Base-by-base conservation (phyloP, 2,888 invertebrate species). In the Cremastinae sp. region DNA sequence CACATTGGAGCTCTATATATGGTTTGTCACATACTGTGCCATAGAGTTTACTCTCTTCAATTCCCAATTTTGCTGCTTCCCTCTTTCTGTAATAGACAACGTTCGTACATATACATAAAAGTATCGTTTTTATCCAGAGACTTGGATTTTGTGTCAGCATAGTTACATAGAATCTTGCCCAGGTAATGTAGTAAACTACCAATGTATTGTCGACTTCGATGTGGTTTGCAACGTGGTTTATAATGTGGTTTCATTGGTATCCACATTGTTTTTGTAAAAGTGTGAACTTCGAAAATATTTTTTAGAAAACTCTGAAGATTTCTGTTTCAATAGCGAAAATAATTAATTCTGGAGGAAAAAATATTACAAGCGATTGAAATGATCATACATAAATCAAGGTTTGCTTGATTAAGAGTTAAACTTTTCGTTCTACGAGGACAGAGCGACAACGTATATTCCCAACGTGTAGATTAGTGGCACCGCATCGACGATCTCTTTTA, bases 1-100 rank as follows among this genome's bases (percentile, higher is more conserved):
- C 55, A 62, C 39, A 41, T 20, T 68, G 53, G 20, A 53, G 20
- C 39, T 10, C 47, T 59, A 53, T 69, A 65, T 43, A 58, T 43
- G 53, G 49, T 53, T 28, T 37, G 56, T 66, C 56, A 22, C 53
- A 66, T 61, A 74, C 37, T 58, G 45, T 39, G 20, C 18, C 3
- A 12, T 37, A 12, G 14, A 61, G 56, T 47, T 55, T 18, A 61
- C 65, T 49, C 70, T 22, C 62, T 28, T 39, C 59, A 65, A 28
- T 49, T 65, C 49, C 16, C 14, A 56, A 41, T 28, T 72, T 41
- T 39, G 28, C 45, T 47, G 14, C 47, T 20, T 51, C 35, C 8
- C 37, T 22, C 45, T 35, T 12, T 37, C 41, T 45, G 47, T 37
- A 55, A n/a, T 12, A 69, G 39, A 64, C 35, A 8, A 56, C 28